Conservation (phyloP, 2,113 vertebrate genomes). For the Callopanchax toddi region DNA sequence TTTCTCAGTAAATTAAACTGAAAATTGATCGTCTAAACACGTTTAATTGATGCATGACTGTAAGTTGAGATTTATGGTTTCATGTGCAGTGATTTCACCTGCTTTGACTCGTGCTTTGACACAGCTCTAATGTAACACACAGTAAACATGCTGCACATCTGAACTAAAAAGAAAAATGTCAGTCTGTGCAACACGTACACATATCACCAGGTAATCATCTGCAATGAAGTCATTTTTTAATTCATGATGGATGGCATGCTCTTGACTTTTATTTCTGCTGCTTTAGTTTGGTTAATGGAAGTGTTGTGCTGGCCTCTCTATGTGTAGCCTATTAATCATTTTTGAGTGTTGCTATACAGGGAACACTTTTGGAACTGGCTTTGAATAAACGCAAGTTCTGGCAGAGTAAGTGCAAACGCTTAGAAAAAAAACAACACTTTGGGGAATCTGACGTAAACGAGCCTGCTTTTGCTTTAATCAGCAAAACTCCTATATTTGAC, state of each 20-base stretch:
- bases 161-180: slow-evolving; percentile 31
- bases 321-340: slow-evolving; percentile 61
- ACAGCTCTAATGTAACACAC: slow-evolving; percentile 5
- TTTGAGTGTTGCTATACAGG: slow-evolving; percentile 61
- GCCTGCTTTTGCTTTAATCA: slow-evolving; percentile 38
- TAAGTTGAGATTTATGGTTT: neutral
- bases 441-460: slow-evolving; percentile 50
- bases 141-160: slow-evolving; percentile 15
- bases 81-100: slow-evolving; percentile 9
- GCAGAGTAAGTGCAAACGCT: slow-evolving; percentile 49
- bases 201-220: slow-evolving; percentile 33
- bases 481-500: slow-evolving; percentile 42
- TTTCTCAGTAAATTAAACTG: neutral
- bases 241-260: slow-evolving; percentile 54
- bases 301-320: slow-evolving; percentile 33
- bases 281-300: slow-evolving; percentile 48
- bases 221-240: slow-evolving; percentile 55
- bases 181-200: slow-evolving; percentile 31
- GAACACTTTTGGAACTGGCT: slow-evolving; percentile 50
- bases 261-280: slow-evolving; percentile 55
- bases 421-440: slow-evolving; percentile 54
- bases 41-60: neutral
- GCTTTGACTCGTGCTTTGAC: slow-evolving; percentile 16
- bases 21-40: neutral
- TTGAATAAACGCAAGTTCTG: slow-evolving; percentile 57